Evolutionary conservation across 2,797 vertebrate species (phyloP).

Genomic region (Sebastes iracundus): DNA sequence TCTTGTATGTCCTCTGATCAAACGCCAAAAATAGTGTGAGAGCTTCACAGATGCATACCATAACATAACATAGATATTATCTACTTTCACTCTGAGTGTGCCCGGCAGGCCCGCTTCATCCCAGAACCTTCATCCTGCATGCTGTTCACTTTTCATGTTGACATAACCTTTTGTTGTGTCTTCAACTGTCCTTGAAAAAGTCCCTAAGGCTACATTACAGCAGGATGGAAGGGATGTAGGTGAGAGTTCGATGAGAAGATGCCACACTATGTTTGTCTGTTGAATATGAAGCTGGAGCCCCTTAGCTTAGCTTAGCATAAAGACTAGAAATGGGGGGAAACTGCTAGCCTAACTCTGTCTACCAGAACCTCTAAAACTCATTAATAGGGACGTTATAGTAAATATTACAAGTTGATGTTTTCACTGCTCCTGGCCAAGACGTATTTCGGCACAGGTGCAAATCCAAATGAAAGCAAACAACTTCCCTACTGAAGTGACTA

Average conservation of each 20-base stretch:
- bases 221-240: background rate
- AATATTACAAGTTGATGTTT: background rate
- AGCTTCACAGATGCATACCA: background rate
- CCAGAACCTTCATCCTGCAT: background rate
- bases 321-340: background rate
- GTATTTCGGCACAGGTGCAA: background rate
- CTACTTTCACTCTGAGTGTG: background rate
- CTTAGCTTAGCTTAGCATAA: background rate
- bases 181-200: background rate
- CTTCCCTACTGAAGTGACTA: background rate
- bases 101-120: background rate
- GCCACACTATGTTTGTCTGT: background rate
- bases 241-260: background rate
- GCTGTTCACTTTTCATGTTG: background rate
- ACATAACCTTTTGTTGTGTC: background rate
- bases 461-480: background rate
- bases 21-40: background rate
- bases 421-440: background rate
- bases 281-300: background rate
- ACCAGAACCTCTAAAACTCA: too few relatives aligned
- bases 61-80: background rate
- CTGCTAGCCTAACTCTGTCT: background rate
- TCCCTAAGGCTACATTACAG: background rate
- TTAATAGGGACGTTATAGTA: background rate
- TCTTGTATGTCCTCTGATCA: background rate